Conservation (phyloP, 2,888 invertebrate species). For the Calameuta filiformis region DNA sequence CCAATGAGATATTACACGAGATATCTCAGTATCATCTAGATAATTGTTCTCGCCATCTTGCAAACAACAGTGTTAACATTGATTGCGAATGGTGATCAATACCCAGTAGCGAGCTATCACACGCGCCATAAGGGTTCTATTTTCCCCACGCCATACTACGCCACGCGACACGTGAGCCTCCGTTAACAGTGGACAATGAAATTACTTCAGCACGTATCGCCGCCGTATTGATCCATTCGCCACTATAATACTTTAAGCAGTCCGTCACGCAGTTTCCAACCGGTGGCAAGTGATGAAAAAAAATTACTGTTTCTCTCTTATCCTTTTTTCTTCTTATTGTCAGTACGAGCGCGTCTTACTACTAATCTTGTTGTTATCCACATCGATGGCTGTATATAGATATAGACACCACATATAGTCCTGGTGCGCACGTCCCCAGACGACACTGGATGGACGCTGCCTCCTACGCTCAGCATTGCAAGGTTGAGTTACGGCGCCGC, state of each 20-base stretch:
- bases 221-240: conserved; percentile 52
- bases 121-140: conserved; percentile 31
- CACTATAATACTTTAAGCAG: conserved; percentile 3
- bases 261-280: neutral
- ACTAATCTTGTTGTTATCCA: neutral
- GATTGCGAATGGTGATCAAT: conserved; percentile 52
- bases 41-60: conserved; percentile 40
- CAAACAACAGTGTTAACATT: conserved; percentile 50
- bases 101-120: conserved; percentile 42
- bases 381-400: neutral
- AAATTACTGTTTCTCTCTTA: neutral
- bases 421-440: neutral
- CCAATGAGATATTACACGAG: neutral
- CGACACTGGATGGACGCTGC: neutral
- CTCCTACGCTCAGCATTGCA: conserved; percentile 10
- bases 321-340: neutral
- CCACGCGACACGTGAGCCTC: conserved; percentile 55
- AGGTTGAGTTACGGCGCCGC: conserved; percentile 25
- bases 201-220: conserved; percentile 57
- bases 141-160: conserved; percentile 21
- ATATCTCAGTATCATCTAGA: conserved; percentile 35
- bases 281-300: neutral
- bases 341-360: neutral
- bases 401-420: neutral
- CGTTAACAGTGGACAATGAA: conserved; percentile 59